Conservation (phyloP, 2,113 vertebrate genomes). For the Chloropsis cyanopogon region DNA sequence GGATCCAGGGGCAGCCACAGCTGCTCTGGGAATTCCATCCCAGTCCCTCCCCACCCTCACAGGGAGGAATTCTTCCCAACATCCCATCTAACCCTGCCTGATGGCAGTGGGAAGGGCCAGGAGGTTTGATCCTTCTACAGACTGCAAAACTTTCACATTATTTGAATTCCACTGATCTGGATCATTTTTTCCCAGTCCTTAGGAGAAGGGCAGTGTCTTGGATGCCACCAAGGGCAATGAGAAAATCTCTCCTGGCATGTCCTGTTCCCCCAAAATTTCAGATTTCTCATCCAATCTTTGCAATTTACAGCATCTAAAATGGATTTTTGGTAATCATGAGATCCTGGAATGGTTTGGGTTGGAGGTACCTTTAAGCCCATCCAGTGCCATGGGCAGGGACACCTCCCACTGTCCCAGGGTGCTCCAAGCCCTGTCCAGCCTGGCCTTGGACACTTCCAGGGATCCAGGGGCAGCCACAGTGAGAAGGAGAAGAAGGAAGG, state of each 20-base stretch:
- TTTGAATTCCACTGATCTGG: neutral
- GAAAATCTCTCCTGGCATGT: neutral
- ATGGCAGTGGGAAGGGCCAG: neutral
- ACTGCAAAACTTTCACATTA: neutral
- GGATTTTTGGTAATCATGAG: neutral
- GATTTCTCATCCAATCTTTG: neutral
- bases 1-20: too few species aligned
- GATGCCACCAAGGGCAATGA: neutral
- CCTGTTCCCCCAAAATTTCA: neutral
- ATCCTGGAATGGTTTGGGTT: too few species aligned
- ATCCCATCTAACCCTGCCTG: neutral
- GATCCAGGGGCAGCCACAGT: neutral
- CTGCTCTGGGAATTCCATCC: neutral
- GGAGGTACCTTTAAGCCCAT: too few species aligned
- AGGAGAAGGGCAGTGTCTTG: neutral
- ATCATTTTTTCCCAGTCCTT: neutral
- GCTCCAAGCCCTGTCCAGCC: too few species aligned
- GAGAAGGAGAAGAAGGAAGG: neutral
- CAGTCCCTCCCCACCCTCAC: neutral
- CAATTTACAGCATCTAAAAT: neutral
- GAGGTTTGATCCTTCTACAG: neutral
- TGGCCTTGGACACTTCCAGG: too few species aligned
- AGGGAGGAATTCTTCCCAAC: fast-evolving
- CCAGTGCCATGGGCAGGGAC: too few species aligned
- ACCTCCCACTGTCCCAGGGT: too few species aligned